Evolutionary conservation across 2,888 invertebrate genomes (phyloP).

Genomic region (Dryomyza anilis): DNA sequence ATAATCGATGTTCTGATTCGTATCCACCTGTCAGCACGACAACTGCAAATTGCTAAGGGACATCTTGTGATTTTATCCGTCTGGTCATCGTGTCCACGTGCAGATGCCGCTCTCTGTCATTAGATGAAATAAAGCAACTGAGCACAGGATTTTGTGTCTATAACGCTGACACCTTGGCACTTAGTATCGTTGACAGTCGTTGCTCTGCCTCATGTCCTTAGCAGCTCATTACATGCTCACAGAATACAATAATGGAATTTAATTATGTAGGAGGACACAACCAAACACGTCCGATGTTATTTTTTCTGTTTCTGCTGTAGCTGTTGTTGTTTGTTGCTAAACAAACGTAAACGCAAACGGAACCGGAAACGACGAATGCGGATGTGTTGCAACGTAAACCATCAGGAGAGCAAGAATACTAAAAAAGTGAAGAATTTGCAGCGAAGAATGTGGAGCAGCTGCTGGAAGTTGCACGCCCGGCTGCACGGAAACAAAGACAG

Average conservation of each 20-base stretch:
- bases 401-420: not conserved
- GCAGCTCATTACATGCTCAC: conserved; percentile 11
- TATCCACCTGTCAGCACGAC: too few relatives aligned
- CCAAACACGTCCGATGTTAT: conserved; percentile 1
- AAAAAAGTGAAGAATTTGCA: not conserved
- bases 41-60: too few relatives aligned
- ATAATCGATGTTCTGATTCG: too few relatives aligned
- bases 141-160: too few relatives aligned
- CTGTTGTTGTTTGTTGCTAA: conserved; percentile 15
- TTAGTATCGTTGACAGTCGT: too few relatives aligned
- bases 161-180: too few relatives aligned
- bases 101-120: too few relatives aligned
- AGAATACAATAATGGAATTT: conserved; percentile 10
- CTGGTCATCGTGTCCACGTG: too few relatives aligned
- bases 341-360: conserved; percentile 1
- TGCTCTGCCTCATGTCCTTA: not conserved
- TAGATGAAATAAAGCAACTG: too few relatives aligned
- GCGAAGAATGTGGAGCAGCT: not conserved
- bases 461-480: not conserved
- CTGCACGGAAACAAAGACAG: not conserved
- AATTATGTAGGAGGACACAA: not conserved
- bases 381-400: not conserved
- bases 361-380: conserved; percentile 4
- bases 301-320: too few relatives aligned
- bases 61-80: too few relatives aligned